Conservation (phyloP, 2,113 vertebrate species). For the Aepyceros melampus region DNA sequence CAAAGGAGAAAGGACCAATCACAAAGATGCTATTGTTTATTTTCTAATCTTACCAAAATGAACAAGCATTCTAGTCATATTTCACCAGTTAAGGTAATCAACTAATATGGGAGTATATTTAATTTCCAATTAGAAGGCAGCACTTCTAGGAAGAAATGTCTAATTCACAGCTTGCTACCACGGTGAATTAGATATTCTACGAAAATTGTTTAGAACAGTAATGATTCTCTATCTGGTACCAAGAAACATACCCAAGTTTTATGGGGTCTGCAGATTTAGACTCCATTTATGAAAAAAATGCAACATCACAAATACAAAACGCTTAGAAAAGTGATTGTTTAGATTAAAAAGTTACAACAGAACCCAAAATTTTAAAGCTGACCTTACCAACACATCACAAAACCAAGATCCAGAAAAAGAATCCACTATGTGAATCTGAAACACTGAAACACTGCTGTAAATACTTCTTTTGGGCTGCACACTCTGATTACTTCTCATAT, state of each 20-base stretch:
- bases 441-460: background rate
- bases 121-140: background rate
- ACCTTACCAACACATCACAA: slow-evolving; percentile 14
- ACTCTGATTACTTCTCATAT: background rate
- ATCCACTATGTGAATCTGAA: background rate
- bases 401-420: slow-evolving; percentile 21
- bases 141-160: background rate
- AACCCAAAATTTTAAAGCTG: background rate
- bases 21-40: background rate
- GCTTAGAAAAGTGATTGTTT: background rate
- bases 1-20: background rate
- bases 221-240: background rate
- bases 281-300: background rate
- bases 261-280: background rate
- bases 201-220: background rate
- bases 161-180: background rate
- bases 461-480: background rate
- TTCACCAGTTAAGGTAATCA: background rate
- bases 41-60: background rate
- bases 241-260: background rate
- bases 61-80: background rate
- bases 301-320: background rate
- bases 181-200: background rate
- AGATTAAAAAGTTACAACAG: background rate
- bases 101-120: background rate